These are phyloP conservation scores for Takifugu flavidus DNA, from an alignment of 2,113 vertebrate genomes.

Conservation along the genomic window DNA sequence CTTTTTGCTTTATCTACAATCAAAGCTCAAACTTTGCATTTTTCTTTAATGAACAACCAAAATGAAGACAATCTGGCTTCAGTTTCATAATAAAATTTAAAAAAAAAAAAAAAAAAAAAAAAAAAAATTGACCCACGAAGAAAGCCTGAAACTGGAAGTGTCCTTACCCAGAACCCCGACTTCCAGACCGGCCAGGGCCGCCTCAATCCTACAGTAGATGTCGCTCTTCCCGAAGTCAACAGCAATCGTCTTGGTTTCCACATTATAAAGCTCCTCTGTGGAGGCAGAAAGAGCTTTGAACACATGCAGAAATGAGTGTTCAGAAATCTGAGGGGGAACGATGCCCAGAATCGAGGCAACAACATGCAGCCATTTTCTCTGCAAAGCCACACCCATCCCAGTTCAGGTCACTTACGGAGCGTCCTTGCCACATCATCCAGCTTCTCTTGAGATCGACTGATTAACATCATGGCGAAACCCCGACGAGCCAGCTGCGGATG, in stretches of 20 bases:
- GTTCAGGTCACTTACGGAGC: slow-evolving; percentile 79
- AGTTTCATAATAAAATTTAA: too few species aligned
- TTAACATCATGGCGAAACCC: slow-evolving; percentile 87
- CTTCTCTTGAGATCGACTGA: slow-evolving; percentile 92
- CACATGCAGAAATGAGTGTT: background rate
- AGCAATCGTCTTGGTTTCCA: slow-evolving; percentile 86
- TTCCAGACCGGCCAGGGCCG: slow-evolving; percentile 80
- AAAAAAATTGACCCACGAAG: background rate
- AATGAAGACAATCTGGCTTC: background rate
- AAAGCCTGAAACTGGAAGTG: background rate
- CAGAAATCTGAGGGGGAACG: too few species aligned
- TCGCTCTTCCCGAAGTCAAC: slow-evolving; percentile 82
- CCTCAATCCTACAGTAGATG: slow-evolving; percentile 85
- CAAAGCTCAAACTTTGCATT: too few species aligned
- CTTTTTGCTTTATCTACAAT: too few species aligned
- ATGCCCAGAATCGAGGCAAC: too few species aligned
- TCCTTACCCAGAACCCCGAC: slow-evolving; percentile 88
- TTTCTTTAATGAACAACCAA: background rate
- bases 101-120: background rate
- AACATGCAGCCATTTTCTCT: too few species aligned
- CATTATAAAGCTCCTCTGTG: slow-evolving; percentile 81
- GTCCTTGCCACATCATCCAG: slow-evolving; percentile 84
- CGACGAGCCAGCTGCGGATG: slow-evolving; percentile 80
- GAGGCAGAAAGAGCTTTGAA: background rate
- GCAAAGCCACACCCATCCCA: too few species aligned